Percentiles rank a stretch among this genome's conserved stretches.
phyloP scores from a whole-genome alignment of 2,797 vertebrate species.

The Hoplostethus atlanticus region DNA sequence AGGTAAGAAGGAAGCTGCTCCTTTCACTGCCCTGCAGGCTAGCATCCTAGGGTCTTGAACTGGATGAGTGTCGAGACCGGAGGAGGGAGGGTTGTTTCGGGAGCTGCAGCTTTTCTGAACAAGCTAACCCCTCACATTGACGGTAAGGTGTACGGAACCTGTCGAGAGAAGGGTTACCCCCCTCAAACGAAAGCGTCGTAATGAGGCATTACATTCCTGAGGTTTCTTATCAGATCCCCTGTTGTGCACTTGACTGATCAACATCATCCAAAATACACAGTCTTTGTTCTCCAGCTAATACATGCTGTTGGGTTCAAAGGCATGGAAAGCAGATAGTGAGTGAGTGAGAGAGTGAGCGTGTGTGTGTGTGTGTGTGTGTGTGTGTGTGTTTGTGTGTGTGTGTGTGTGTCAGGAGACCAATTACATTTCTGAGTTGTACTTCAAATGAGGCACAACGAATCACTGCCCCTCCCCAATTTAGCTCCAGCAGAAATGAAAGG shows the following conservation, averaged over 20 bases:
- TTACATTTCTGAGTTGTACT: constrained; percentile 73
- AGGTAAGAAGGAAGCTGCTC: no score
- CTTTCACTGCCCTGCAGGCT: no score
- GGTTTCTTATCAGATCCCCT: constrained; percentile 68
- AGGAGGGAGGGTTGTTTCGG: no score
- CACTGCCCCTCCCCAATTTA: constrained; percentile 62
- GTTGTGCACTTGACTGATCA: constrained; percentile 77
- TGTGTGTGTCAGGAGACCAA: constrained; percentile 76
- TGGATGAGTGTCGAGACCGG: no score
- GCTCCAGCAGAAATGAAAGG: constrained; percentile 53
- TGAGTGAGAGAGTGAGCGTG: constrained; percentile 20
- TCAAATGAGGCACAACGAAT: constrained; percentile 72
- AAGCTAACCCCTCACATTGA: background rate
- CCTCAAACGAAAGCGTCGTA: constrained; percentile 42
- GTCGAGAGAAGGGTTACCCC: constrained; percentile 39
- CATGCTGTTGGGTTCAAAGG: constrained; percentile 79
- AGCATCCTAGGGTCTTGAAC: no score
- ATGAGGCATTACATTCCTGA: constrained; percentile 62
- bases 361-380: constrained; percentile 22
- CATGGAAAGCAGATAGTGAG: constrained; percentile 64
- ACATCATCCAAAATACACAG: constrained; percentile 66
- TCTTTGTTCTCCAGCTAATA: constrained; percentile 76
- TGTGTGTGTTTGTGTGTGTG: constrained; percentile 29
- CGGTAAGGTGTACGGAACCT: background rate
- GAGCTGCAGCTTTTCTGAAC: background rate